Conservation (phyloP, 1,140 invertebrate species). For the Trypoxylus dichotomus region DNA sequence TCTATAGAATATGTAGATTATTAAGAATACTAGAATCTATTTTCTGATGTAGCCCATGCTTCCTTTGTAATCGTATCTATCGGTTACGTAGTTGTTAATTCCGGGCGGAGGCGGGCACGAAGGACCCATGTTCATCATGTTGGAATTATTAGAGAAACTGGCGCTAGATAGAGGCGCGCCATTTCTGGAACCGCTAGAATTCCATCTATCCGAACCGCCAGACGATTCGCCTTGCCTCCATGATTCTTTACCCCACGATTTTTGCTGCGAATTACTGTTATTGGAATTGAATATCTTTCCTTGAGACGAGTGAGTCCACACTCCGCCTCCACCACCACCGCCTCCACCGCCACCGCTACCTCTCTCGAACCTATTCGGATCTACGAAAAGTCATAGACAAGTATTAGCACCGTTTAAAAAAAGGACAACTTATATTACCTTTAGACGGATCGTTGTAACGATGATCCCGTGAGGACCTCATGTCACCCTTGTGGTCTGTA, state of each 20-base stretch:
- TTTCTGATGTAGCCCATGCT: conserved; percentile 43
- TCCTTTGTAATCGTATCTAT: conserved; percentile 45
- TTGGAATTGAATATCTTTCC: conserved; percentile 34
- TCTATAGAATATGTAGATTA: not conserved
- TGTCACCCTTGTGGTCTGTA: conserved; percentile 35
- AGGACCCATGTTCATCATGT: conserved; percentile 39
- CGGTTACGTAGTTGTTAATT: conserved; percentile 46
- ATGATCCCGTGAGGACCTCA: conserved; percentile 37
- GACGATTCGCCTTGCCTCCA: conserved; percentile 34
- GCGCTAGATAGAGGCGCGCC: not conserved
- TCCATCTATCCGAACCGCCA: conserved; percentile 34
- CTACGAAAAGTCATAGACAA: not conserved
- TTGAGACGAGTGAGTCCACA: conserved; percentile 30
- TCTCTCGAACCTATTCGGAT: conserved; percentile 33
- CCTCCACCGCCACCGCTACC: conserved; percentile 27
- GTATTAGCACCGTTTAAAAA: not conserved
- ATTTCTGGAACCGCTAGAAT: conserved; percentile 30
- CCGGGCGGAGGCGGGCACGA: conserved; percentile 49
- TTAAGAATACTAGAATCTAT: conserved; percentile 32
- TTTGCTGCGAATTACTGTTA: conserved; percentile 10
- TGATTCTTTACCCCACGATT: conserved; percentile 38
- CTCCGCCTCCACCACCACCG: conserved; percentile 23
- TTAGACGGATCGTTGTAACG: conserved; percentile 34
- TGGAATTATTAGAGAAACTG: conserved; percentile 38
- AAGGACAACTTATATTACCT: conserved; percentile 31